Evolutionary conservation across 2,797 vertebrate genomes (phyloP).

Genomic region (Manis javanica): DNA sequence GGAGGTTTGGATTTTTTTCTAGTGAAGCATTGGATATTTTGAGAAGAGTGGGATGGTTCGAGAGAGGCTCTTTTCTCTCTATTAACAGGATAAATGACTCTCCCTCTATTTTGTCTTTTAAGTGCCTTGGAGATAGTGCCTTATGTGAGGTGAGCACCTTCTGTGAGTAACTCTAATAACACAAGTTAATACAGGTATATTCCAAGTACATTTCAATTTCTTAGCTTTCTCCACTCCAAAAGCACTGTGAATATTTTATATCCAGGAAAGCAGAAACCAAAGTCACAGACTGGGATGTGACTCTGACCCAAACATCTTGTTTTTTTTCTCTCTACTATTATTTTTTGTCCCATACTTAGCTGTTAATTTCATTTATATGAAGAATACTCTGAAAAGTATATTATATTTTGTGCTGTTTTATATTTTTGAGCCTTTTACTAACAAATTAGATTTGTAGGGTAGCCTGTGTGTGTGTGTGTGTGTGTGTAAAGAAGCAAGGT

Average conservation of each 20-base stretch:
- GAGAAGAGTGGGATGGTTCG: neutral
- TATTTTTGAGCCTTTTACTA: conserved; percentile 24
- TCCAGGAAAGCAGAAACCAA: neutral
- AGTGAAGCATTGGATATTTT: neutral
- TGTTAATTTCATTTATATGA: conserved; percentile 7
- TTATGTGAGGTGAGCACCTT: neutral
- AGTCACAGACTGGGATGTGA: neutral
- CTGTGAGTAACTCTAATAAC: neutral
- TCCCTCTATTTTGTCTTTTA: neutral
- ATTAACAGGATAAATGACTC: neutral
- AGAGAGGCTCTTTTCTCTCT: neutral
- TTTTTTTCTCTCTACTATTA: neutral
- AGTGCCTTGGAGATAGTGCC: neutral
- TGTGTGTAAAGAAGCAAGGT: neutral
- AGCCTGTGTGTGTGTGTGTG: neutral
- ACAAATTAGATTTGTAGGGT: conserved; percentile 19
- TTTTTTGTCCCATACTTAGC: neutral
- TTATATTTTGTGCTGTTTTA: neutral
- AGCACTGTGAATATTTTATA: neutral
- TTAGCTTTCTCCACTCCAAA: neutral
- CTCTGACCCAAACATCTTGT: neutral
- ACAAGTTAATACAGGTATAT: neutral
- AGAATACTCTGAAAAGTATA: neutral
- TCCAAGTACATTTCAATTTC: neutral
- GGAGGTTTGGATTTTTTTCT: neutral